Conservation (phyloP, 2,113 vertebrate species). For the Recurvirostra avosetta region DNA sequence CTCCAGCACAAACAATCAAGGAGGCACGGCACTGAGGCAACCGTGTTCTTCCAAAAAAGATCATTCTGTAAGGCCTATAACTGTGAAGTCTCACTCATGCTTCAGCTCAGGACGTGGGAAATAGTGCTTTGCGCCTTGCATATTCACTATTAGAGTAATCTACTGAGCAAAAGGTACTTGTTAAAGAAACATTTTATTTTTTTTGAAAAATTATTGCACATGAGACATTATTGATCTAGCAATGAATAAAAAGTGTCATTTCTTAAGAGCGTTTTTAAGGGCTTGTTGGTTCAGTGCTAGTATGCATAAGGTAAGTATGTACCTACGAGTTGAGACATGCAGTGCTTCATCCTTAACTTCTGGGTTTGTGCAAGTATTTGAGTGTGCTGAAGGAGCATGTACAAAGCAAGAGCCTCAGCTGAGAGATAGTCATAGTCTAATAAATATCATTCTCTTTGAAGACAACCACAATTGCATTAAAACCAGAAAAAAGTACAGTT, state of each 20-base stretch:
- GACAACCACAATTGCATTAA: background rate
- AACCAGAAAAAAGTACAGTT: background rate
- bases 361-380: background rate
- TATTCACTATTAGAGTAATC: background rate
- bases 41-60: background rate
- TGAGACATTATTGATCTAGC: background rate
- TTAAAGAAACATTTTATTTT: background rate
- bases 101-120: background rate
- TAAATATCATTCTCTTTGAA: background rate
- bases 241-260: background rate
- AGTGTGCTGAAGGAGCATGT: background rate
- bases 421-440: background rate
- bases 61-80: background rate
- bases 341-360: background rate
- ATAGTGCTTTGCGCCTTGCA: background rate
- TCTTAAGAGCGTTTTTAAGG: background rate
- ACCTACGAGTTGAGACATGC: background rate
- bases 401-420: background rate
- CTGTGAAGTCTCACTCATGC: background rate
- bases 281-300: background rate
- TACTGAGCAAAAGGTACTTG: background rate
- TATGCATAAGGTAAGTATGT: background rate
- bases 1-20: background rate
- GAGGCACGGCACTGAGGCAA: background rate
- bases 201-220: background rate